These are phyloP conservation scores for Tinamus major DNA, from an alignment of 2,797 vertebrate genomes.

Conservation along the genomic window DNA sequence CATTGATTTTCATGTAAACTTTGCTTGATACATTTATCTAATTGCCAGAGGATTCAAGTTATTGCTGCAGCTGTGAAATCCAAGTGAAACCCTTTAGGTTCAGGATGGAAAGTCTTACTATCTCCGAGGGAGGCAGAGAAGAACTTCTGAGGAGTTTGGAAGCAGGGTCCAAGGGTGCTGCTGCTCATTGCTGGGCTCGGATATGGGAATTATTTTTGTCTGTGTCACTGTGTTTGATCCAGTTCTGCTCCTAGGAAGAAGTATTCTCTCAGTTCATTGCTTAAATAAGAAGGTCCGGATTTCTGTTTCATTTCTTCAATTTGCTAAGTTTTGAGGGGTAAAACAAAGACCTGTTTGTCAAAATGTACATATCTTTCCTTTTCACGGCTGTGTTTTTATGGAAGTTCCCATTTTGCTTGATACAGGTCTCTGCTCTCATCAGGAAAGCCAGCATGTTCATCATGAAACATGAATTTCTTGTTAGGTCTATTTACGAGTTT, in stretches of 20 bases:
- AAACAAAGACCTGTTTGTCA: not conserved
- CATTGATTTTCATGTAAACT: not conserved
- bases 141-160: not conserved
- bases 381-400: not conserved
- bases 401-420: not conserved
- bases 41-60: not conserved
- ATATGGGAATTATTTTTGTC: not conserved
- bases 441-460: not conserved
- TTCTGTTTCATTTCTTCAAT: not conserved
- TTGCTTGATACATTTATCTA: not conserved
- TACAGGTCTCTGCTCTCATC: fast-evolving
- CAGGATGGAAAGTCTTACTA: not conserved
- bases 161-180: not conserved
- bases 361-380: not conserved
- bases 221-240: not conserved
- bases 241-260: not conserved
- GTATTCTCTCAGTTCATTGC: not conserved
- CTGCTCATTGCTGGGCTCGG: not conserved
- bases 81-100: not conserved
- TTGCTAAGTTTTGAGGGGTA: not conserved
- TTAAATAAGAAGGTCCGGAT: not conserved
- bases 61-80: not conserved
- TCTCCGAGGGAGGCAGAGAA: not conserved
- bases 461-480: not conserved
- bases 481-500: not conserved